phyloP scores from a whole-genome alignment of 2,888 invertebrate species.

The Acrobasis suavella region DNA sequence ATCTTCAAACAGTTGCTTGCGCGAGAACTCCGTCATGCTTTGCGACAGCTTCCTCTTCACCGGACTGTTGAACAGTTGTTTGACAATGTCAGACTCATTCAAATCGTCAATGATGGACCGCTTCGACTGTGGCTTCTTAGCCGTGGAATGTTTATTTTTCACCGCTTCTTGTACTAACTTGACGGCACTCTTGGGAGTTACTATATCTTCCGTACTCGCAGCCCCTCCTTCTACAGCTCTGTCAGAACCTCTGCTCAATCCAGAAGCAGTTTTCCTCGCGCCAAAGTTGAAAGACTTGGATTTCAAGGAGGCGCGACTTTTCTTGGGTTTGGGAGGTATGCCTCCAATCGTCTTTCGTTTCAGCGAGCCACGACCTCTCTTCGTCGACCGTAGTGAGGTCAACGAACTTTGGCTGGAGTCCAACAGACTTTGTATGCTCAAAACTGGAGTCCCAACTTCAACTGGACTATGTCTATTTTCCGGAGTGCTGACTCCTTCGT shows the following conservation, averaged over 20 bases:
- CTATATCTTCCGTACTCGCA: conserved; percentile 44
- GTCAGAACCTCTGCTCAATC: conserved; percentile 41
- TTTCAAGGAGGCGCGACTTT: conserved; percentile 34
- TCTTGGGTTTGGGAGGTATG: conserved; percentile 36
- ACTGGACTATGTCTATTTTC: conserved; percentile 54
- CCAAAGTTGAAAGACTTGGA: conserved; percentile 47
- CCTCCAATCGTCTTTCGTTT: conserved; percentile 55
- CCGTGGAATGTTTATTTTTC: conserved; percentile 73
- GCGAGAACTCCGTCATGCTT: conserved; percentile 72
- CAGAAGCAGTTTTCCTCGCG: conserved; percentile 31
- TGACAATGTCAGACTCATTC: conserved; percentile 67
- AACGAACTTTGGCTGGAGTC: conserved; percentile 50
- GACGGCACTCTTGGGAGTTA: conserved; percentile 67
- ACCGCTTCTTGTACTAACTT: conserved; percentile 62
- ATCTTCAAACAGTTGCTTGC: conserved; percentile 52
- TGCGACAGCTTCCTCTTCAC: conserved; percentile 76
- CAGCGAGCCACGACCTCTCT: conserved; percentile 30
- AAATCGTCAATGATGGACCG: conserved; percentile 72
- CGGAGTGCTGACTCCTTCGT: conserved; percentile 54
- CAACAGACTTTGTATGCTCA: conserved; percentile 62
- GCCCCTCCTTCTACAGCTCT: conserved; percentile 35
- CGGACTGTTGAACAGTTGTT: conserved; percentile 73
- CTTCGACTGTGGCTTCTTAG: conserved; percentile 74
- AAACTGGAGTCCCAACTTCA: conserved; percentile 60
- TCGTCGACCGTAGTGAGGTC: conserved; percentile 31